A percentile compares a stretch with the other conserved stretches of the same genome.
phyloP scores from a whole-genome alignment of 2,113 vertebrate species.

The Anser cygnoides region DNA sequence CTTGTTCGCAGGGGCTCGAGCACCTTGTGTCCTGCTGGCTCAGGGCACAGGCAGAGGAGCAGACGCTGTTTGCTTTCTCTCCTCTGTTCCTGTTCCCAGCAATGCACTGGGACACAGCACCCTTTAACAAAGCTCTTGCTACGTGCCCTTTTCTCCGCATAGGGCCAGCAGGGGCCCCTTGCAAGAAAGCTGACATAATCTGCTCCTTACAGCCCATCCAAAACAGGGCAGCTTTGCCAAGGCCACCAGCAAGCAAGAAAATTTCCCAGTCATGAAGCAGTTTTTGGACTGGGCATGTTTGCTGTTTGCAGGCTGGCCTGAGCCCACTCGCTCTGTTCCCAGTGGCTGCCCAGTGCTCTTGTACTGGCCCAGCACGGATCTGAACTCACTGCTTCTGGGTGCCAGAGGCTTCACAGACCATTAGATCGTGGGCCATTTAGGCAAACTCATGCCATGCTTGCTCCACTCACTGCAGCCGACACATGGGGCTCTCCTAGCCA shows the following conservation, averaged over 20 bases:
- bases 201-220: background rate
- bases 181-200: background rate
- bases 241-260: background rate
- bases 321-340: background rate
- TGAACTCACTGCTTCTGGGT: background rate
- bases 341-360: background rate
- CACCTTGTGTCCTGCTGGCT: background rate
- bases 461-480: background rate
- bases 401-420: background rate
- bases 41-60: background rate
- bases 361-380: background rate
- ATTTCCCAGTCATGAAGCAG: background rate
- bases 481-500: background rate
- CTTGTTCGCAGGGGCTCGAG: background rate
- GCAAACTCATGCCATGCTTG: fast-evolving
- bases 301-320: background rate
- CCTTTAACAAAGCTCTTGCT: background rate
- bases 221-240: background rate
- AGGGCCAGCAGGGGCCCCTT: background rate
- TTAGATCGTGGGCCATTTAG: background rate
- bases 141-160: background rate
- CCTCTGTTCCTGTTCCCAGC: background rate
- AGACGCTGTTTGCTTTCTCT: background rate
- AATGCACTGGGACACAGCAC: background rate
- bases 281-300: background rate